These are phyloP conservation scores for Trinorchestia longiramus DNA, from an alignment of 1,140 invertebrate genomes.

Conservation along the genomic window DNA sequence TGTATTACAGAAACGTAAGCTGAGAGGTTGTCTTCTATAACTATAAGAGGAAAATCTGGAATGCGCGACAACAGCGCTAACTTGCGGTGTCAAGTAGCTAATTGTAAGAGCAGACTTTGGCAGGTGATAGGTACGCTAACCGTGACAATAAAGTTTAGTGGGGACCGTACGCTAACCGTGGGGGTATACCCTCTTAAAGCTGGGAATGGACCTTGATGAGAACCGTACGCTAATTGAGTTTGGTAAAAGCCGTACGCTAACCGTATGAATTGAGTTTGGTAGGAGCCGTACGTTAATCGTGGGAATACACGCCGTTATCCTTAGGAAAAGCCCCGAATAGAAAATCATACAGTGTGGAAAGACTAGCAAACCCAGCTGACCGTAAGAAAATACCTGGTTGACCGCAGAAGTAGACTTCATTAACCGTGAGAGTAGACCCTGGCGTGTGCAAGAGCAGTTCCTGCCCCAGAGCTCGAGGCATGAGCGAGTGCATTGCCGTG, in stretches of 20 bases:
- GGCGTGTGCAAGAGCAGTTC: slow-evolving; percentile 10
- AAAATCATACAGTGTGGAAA: too few species aligned
- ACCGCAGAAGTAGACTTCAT: not conserved
- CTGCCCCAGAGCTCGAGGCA: not conserved
- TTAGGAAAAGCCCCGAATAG: too few species aligned
- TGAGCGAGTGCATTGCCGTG: not conserved
- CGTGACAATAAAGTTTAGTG: too few species aligned
- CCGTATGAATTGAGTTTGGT: too few species aligned
- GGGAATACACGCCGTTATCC: too few species aligned
- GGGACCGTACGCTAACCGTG: too few species aligned
- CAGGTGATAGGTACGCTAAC: not conserved
- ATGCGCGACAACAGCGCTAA: not conserved
- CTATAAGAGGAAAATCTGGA: not conserved
- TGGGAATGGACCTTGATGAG: too few species aligned
- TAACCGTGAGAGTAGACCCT: slow-evolving; percentile 40
- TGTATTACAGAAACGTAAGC: too few species aligned
- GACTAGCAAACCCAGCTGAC: too few species aligned
- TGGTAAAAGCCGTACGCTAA: too few species aligned
- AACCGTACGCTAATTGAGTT: too few species aligned
- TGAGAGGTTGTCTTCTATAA: not conserved
- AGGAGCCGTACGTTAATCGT: too few species aligned
- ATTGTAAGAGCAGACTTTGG: not conserved
- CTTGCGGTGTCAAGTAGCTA: not conserved
- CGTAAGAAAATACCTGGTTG: not conserved
- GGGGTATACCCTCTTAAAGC: slow-evolving; percentile 35